Evolutionary conservation across 1,140 invertebrate species (phyloP).

Genomic region (Trichonephila clavipes): DNA sequence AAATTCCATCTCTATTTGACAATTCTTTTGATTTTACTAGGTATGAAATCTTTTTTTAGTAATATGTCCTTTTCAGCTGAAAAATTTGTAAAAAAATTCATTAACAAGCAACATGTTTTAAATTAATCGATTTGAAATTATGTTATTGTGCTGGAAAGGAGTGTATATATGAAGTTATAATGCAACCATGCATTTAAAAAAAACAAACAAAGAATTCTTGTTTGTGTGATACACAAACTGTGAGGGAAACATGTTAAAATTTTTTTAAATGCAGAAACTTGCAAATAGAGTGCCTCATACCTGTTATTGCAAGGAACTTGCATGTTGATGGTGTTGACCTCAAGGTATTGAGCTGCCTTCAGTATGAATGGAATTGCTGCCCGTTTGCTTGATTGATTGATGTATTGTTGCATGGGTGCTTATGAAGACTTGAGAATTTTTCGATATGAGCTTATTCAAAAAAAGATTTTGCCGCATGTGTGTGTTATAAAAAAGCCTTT

Average conservation of each 20-base stretch:
- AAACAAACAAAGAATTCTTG: conserved; percentile 1
- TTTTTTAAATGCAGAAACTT: conserved; percentile 8
- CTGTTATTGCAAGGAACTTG: conserved; percentile 37
- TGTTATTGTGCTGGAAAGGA: background rate
- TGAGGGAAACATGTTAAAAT: background rate
- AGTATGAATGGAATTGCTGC: conserved; percentile 57
- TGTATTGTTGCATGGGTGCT: conserved; percentile 64
- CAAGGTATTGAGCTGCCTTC: conserved; percentile 61
- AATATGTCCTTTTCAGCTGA: too few relatives aligned
- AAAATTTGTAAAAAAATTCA: too few relatives aligned
- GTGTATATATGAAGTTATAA: conserved; percentile 2
- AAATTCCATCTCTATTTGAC: too few relatives aligned
- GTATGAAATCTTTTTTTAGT: too few relatives aligned
- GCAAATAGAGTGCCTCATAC: conserved; percentile 64
- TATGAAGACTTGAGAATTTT: conserved; percentile 65
- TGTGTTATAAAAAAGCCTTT: conserved; percentile 21
- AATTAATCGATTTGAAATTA: background rate
- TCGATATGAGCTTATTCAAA: conserved; percentile 70
- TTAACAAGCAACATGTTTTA: background rate
- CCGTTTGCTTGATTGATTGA: conserved; percentile 29
- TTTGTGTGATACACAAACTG: conserved; percentile 15
- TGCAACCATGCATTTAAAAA: conserved; percentile 14
- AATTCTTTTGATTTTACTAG: too few relatives aligned
- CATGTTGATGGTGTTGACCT: conserved; percentile 62
- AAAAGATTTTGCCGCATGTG: conserved; percentile 17